Evolutionary conservation across 92 coral and sea anemone genomes (phyloP), one percentile per base, ranked within the genome.

Genomic region (Umimayanthus kanabou): DNA sequence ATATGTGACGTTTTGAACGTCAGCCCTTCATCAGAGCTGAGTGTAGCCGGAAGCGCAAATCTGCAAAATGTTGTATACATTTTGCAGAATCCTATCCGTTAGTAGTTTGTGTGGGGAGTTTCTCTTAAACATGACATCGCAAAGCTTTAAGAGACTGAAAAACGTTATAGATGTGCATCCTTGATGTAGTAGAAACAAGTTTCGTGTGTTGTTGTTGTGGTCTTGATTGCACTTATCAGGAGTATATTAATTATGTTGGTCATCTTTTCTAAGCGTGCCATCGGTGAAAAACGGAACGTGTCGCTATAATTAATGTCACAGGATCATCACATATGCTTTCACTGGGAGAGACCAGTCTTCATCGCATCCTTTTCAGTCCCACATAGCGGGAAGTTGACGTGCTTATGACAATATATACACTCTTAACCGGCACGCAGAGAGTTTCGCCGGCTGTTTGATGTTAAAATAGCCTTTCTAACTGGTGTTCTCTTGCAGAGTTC

Each of bases 401-500:
- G 30, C 30, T 30, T 30, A 73, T 8, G 77, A 73, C 45, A 9
- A 10, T 30, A 73, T 30, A 73, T 30, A 9, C 57, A 22, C 11
- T 42, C 49, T 82, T 40, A 33, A 33, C 37, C 37, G 37, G 37
- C 37, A 2, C 37, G 37, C 37, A 33, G 37, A 33, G 37, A 33
- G 1, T 33, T 33, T 33, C 37, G 37, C 37, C 37, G 37, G 37
- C 37, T 33, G 37, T 33, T 33, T 33, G 37, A 33, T 33, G 37
- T 33, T 33, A 33, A 33, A 33, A 33, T 33, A 0, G 2, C 37
- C 37, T 33, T 82, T 42, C 47, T 82, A 25, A 42, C 77, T 39
- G 86, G 49, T 11, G 37, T 67, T 15, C 30, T 67, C 22, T 25
- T 82, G 45, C 75, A 82, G 3, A 82, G 39, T 42, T 82, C 72